Evolutionary conservation across 1,140 invertebrate species (phyloP).

Genomic region (Drosophila bocki): DNA sequence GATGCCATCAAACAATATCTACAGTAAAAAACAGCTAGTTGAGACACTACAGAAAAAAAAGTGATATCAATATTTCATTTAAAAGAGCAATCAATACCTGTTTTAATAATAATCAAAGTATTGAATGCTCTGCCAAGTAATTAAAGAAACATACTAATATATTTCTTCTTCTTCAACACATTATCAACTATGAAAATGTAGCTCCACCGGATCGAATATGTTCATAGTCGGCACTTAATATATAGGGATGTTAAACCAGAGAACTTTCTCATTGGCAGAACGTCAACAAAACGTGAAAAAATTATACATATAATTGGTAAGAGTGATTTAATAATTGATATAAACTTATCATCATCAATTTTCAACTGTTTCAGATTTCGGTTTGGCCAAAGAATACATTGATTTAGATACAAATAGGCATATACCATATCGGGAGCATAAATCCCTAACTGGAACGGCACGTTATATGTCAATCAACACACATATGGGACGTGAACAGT

Average conservation of each 20-base stretch:
- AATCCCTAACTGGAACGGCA: constrained; percentile 98
- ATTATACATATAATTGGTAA: constrained; percentile 99
- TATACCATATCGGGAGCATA: constrained; percentile 99
- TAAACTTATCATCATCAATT: constrained; percentile 6
- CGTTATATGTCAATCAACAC: constrained; percentile 99
- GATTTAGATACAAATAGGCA: constrained; percentile 99
- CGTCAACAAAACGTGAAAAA: constrained; percentile 99
- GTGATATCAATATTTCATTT: constrained; percentile 23
- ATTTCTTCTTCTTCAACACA: constrained; percentile 5
- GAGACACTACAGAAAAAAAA: constrained; percentile 75
- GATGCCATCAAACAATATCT: constrained; percentile 50
- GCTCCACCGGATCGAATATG: constrained; percentile 99
- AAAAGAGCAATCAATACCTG: constrained; percentile 11
- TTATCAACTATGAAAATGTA: constrained; percentile 79
- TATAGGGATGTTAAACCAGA: constrained; percentile 99
- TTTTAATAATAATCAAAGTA: background rate
- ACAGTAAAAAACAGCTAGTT: constrained; percentile 67
- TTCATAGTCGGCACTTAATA: constrained; percentile 99
- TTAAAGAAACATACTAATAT: constrained; percentile 32
- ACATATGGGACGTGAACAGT: constrained; percentile 99
- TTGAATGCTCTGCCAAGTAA: constrained; percentile 11
- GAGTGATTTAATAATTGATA: background rate
- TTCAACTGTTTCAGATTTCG: constrained; percentile 92
- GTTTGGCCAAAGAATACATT: constrained; percentile 99
- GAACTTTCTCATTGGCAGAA: constrained; percentile 99